Base-by-base conservation (phyloP, 2,888 invertebrate genomes). In the Stratiomys singularior region DNA sequence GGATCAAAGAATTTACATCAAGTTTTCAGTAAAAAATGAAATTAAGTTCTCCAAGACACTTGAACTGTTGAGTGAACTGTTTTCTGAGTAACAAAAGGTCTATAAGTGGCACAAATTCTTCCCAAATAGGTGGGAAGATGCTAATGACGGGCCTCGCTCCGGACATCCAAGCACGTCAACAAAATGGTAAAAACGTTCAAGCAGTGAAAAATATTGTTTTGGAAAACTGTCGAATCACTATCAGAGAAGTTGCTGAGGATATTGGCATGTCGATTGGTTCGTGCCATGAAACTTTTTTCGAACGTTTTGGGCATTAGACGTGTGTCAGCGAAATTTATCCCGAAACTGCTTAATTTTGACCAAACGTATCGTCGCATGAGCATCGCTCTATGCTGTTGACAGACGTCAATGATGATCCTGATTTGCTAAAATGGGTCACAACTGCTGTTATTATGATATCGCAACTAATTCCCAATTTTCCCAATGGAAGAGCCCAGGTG, bases 181-280 rank as follows among this genome's bases (percentile, higher is more conserved):
- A 37, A 37, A n/a, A n/a, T n/a, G n/a, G n/a, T n/a, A 15, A 52
- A 52, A 52, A 52, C 52, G 52, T 52, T n/a, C 3, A 60, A 60
- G 21, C 9, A 60, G 60, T 64, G 64, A 30, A 28, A 28, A 30
- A 64, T 28, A 64, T 64, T 3, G 30, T 64, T 30, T 28, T 64
- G 64, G 28, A 28, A 9, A 30, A 64, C 28, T 30, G n/a, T n/a
- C 64, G 18, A 64, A 64, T 28, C 18, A 60, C 60, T 28, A 44
- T 18, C 15, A 28, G 15, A 66, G 66, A 66, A 30, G 47, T 46
- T n/a, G 47, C 56, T 52, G 72, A 72, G 52, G n/a, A 56, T 56
- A 30, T 56, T 72, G 72, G 58, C 27, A 56, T 2, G 25, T 13
- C 56, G 25, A 56, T 52, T 56, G 18, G 21, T 18, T 30, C 47